Base-by-base conservation (phyloP, 2,113 vertebrate species). In the Talpa occidentalis region DNA sequence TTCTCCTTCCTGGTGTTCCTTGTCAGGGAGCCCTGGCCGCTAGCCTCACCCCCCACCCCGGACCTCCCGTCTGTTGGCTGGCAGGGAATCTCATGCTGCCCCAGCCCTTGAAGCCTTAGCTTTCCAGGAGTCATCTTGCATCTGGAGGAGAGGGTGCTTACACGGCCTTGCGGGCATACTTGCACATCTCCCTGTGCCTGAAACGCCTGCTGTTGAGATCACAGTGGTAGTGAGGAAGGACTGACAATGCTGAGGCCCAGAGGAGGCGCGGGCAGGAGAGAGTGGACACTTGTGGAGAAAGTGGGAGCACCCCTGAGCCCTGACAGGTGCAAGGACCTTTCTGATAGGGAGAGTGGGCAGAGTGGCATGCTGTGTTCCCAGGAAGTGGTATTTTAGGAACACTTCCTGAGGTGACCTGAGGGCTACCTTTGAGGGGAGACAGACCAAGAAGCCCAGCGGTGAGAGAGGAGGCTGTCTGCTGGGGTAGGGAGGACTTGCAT, bases 1-100 rank as follows among this genome's bases (percentile, higher is more conserved):
- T 1, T 56, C n/a, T n/a, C n/a, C n/a, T n/a, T n/a, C n/a, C n/a
- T n/a, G n/a, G n/a, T n/a, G n/a, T n/a, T n/a, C n/a, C n/a, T n/a
- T n/a, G n/a, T n/a, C n/a, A n/a, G n/a, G n/a, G n/a, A n/a, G n/a
- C n/a, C n/a, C n/a, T n/a, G n/a, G n/a, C n/a, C n/a, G n/a, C n/a
- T n/a, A n/a, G n/a, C n/a, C n/a, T n/a, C n/a, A 0, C 6, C 28
- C 35, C 14, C 35, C 56, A 8, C 56, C n/a, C 8, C 37, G 5
- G 17, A 21, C 40, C 49, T 47, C 19, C 2, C 76, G 26, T 79
- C 69, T 54, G 0, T 28, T 10, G 24, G 14, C 56, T 22, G 56
- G 21, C 62, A 44, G 42, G 56, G 14, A 35, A 22, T 37, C 49
- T 49, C 12, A 60, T 16, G 3, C 49, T 22, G 22, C 35, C 56